Percentiles rank a stretch among this genome's conserved stretches.
phyloP scores from a whole-genome alignment of 2,113 vertebrate genomes.

The Cheirogaleus medius region DNA sequence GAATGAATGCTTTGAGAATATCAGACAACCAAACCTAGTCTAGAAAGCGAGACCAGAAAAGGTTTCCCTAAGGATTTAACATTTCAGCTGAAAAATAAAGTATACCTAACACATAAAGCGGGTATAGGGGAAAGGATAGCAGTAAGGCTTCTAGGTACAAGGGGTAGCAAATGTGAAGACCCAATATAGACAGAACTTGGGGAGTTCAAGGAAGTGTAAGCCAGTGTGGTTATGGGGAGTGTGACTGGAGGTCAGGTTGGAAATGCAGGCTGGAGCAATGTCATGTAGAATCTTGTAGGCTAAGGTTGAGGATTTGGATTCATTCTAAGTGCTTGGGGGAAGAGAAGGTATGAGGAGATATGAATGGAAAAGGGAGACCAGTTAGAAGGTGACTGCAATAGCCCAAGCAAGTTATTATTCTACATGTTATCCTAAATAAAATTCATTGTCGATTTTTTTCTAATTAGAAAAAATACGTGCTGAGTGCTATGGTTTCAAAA shows the following conservation, averaged over 20 bases:
- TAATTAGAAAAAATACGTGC: slow-evolving; percentile 1
- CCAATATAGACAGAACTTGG: background rate
- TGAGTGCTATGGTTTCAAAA: background rate
- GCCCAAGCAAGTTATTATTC: background rate
- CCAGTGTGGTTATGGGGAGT: background rate
- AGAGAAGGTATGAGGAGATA: background rate
- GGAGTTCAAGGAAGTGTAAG: background rate
- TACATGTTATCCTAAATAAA: background rate
- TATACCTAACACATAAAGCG: background rate
- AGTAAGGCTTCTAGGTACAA: background rate
- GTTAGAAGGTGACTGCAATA: background rate
- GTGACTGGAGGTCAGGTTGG: background rate
- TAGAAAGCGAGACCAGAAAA: background rate
- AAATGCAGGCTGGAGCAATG: background rate
- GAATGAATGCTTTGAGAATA: background rate
- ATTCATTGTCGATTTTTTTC: background rate
- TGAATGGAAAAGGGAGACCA: background rate
- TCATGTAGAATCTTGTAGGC: background rate
- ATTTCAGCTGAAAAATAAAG: background rate
- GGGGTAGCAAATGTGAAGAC: background rate
- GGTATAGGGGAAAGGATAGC: background rate
- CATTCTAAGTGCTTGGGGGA: slow-evolving; percentile 5
- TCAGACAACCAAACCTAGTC: background rate
- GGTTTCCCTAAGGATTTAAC: background rate
- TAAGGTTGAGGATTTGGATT: background rate